Evolutionary conservation across 2,888 invertebrate genomes (phyloP), one percentile per base, ranked within the genome.

Genomic region (Catotricha subobsoleta): DNA sequence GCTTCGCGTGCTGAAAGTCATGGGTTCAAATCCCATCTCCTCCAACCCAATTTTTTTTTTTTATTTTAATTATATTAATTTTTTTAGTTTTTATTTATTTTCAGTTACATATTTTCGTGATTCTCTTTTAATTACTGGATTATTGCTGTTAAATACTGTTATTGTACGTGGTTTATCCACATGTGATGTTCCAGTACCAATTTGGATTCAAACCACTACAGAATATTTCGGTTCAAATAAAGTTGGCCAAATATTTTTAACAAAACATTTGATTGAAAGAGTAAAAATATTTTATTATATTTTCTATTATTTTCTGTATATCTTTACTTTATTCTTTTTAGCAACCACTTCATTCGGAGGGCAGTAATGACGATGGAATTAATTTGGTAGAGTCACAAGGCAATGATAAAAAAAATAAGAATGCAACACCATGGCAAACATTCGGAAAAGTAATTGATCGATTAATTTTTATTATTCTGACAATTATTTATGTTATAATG

Each of bases 1-100:
- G 71, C 70, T 71, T 71, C 69, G 71, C 71, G 71, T 71, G 70
- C 70, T 68, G 69, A 69, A 71, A 69, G 70, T 69, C 71, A 68
- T 67, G 70, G 69, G 70, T 71, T 71, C 70, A 68, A 71, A 68
- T 69, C 70, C 69, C 70, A 67, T 68, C 67, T 67, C 65, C 69
- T 71, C 70, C 71, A 70, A 46, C 51, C 0, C 21, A 10, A 20
- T 13, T 33, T 33, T 27, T 30, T 42, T 37, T 37, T 42, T 31
- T 45, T 40, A 41, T 45, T 45, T 34, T 30, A 20, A 40, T 43
- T 39, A 39, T 27, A 42, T 40, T 23, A 37, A 18, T 41, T 37
- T 31, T 12, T 44, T 42, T 33, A 25, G 3, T 15, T 36, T 25
- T 16, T 25, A 15, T 35, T 31, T n/a, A 16, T 13, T 47, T 46